These are phyloP conservation scores for Torymus texanus DNA, from an alignment of 2,888 invertebrate genomes.

Conservation along the genomic window DNA sequence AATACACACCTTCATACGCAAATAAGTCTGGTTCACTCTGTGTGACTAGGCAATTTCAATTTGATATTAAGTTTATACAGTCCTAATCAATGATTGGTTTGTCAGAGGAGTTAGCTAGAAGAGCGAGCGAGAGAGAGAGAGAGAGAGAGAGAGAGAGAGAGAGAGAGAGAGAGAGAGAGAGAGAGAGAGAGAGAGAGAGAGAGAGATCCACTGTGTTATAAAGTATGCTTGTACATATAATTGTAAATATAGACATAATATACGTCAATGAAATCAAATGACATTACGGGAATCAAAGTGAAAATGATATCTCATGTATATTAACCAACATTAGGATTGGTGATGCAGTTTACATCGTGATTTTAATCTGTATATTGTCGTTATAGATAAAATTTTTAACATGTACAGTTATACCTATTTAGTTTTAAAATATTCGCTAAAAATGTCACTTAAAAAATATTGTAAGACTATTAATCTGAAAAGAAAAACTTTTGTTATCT, in stretches of 20 bases:
- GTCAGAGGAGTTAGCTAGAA: conserved; percentile 42
- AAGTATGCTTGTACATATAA: conserved; percentile 69
- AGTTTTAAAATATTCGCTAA: too few species aligned
- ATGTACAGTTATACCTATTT: conserved; percentile 19
- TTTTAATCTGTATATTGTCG: not conserved
- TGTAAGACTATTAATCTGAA: too few species aligned
- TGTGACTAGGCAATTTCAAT: conserved; percentile 16
- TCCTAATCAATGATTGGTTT: conserved; percentile 24
- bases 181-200: conserved; percentile 52
- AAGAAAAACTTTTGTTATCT: too few species aligned
- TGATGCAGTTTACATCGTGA: conserved; percentile 16
- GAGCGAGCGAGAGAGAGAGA: conserved; percentile 50
- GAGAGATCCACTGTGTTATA: conserved; percentile 59
- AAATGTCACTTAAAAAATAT: too few species aligned
- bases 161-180: conserved; percentile 34
- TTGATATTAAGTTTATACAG: conserved; percentile 33
- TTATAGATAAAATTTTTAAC: conserved; percentile 25
- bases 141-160: conserved; percentile 41
- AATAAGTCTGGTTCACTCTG: conserved; percentile 6
- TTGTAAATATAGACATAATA: conserved; percentile 56
- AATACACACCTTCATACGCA: not conserved
- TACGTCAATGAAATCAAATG: conserved; percentile 3
- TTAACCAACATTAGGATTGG: conserved; percentile 5
- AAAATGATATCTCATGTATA: conserved; percentile 30
- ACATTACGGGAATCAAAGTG: conserved; percentile 11